These are phyloP conservation scores for Lepidurus arcticus DNA, from an alignment of 1,140 invertebrate species.

Conservation along the genomic window DNA sequence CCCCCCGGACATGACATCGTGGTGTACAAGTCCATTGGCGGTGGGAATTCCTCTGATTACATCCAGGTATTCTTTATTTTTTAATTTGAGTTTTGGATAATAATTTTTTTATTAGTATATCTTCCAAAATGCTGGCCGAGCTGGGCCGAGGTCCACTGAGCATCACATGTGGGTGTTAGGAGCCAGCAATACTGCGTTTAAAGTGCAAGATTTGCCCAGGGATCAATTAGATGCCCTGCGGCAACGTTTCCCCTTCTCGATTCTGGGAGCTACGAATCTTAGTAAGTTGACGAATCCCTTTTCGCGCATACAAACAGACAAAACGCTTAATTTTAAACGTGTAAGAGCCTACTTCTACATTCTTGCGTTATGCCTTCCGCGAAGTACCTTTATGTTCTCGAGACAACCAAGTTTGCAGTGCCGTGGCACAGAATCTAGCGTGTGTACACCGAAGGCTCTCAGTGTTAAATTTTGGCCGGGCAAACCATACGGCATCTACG, in stretches of 20 bases:
- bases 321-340: too few relatives aligned
- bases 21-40: slow-evolving; percentile 30
- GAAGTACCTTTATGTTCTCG: too few relatives aligned
- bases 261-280: slow-evolving; percentile 31
- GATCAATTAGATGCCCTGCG: slow-evolving; percentile 31
- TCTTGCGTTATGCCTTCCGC: too few relatives aligned
- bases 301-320: not conserved
- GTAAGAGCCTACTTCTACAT: too few relatives aligned
- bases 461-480: too few relatives aligned
- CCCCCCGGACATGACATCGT: slow-evolving; percentile 31
- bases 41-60: slow-evolving; percentile 34
- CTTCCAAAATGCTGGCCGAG: slow-evolving; percentile 32
- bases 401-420: too few relatives aligned
- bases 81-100: not conserved
- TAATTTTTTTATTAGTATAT: slow-evolving; percentile 33
- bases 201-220: slow-evolving; percentile 34
- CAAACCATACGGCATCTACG: too few relatives aligned
- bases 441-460: too few relatives aligned
- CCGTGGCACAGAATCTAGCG: too few relatives aligned
- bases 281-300: slow-evolving; percentile 25
- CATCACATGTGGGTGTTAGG: slow-evolving; percentile 34
- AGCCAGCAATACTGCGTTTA: slow-evolving; percentile 30
- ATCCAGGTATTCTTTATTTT: slow-evolving; percentile 29
- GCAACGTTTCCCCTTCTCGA: slow-evolving; percentile 30
- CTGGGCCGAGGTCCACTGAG: slow-evolving; percentile 26